Conservation (phyloP, 2,797 vertebrate species). For the Microchirus variegatus region DNA sequence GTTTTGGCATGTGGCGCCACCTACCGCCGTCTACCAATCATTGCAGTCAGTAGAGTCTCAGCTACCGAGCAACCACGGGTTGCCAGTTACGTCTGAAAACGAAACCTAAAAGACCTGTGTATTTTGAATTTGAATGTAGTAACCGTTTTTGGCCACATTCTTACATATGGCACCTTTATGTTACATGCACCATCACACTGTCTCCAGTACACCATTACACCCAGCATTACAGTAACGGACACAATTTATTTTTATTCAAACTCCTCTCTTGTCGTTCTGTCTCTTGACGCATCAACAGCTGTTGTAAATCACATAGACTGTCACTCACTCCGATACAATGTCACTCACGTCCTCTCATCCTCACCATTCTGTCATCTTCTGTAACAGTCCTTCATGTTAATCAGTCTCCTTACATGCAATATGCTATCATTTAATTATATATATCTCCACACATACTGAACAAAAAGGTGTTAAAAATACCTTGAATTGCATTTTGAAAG, state of each 20-base stretch:
- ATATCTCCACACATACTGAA: no score
- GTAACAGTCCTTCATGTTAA: not conserved
- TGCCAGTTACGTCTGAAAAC: no score
- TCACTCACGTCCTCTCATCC: not conserved
- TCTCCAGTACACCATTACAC: conserved; percentile 36
- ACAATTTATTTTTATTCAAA: conserved; percentile 8
- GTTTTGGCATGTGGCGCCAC: no score
- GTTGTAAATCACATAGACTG: conserved; percentile 2
- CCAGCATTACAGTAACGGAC: conserved; percentile 4
- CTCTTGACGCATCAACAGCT: conserved; percentile 11
- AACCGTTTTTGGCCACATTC: no score
- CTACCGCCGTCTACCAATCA: no score
- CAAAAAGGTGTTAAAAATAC: not conserved
- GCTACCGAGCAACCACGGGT: no score
- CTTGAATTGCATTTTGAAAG: not conserved
- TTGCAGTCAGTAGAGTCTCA: no score
- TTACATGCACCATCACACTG: conserved; percentile 8
- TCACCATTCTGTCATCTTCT: conserved; percentile 2
- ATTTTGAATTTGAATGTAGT: no score
- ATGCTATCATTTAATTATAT: not conserved
- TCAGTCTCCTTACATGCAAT: not conserved
- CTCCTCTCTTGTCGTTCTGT: conserved; percentile 3
- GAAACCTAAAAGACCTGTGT: no score
- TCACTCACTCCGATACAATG: not conserved
- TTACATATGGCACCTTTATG: no score